Evolutionary conservation across 35 echinoderm and acorn worm genomes (phyloP).

Genomic region (Chiridota heheva): DNA sequence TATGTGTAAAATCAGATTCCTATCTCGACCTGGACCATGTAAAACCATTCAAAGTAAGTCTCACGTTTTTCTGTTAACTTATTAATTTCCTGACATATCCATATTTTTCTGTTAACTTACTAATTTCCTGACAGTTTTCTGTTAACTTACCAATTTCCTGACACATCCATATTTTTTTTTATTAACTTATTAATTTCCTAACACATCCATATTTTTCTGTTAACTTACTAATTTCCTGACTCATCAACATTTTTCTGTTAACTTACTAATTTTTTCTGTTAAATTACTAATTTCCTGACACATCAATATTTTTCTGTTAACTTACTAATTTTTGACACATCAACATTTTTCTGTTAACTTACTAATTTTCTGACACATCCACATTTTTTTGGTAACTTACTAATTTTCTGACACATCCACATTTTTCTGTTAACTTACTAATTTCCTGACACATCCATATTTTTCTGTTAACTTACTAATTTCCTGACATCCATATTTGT

Average conservation of each 20-base stretch:
- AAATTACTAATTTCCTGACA: not conserved
- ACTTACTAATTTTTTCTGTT: not conserved
- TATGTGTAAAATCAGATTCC: slow-evolving; percentile 87
- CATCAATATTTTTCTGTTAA: not conserved
- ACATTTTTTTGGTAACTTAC: too few species aligned
- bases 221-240: too few species aligned
- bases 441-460: too few species aligned
- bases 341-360: not conserved
- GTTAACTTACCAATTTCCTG: not conserved
- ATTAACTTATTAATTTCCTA: not conserved
- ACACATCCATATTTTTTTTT: not conserved
- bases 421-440: too few species aligned
- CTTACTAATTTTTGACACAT: not conserved
- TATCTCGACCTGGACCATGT: slow-evolving; percentile 81
- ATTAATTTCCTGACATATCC: too few species aligned
- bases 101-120: not conserved
- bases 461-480: too few species aligned
- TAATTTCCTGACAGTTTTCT: not conserved
- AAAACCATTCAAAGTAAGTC: slow-evolving; percentile 81
- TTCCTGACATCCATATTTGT: too few species aligned
- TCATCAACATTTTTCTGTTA: not conserved
- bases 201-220: not conserved
- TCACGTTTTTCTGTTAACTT: not conserved
- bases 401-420: too few species aligned
- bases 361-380: not conserved